phyloP scores from a whole-genome alignment of 2,888 invertebrate species.

The Polietes domitor region DNA sequence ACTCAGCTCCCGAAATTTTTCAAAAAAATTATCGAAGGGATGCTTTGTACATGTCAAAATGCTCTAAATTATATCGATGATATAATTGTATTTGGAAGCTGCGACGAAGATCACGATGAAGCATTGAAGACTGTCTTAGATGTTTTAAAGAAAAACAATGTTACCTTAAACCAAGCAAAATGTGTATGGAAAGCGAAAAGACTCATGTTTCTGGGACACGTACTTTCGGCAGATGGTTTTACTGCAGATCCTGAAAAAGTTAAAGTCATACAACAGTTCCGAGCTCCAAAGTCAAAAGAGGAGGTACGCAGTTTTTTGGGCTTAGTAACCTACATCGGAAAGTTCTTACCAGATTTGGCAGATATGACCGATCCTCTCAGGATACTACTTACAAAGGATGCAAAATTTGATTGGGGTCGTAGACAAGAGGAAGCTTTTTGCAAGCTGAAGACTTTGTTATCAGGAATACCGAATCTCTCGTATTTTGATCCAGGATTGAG shows the following conservation, averaged over 20 bases:
- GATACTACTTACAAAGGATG: conserved; percentile 65
- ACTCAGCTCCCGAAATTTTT: conserved; percentile 71
- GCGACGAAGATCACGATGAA: conserved; percentile 71
- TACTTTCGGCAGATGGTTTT: conserved; percentile 62
- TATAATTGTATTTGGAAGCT: conserved; percentile 70
- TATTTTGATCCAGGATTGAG: conserved; percentile 71
- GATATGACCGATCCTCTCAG: conserved; percentile 56
- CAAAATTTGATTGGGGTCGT: conserved; percentile 70
- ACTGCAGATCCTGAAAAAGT: conserved; percentile 67
- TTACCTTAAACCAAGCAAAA: conserved; percentile 72
- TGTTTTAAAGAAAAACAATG: conserved; percentile 66
- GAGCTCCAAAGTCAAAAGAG: conserved; percentile 70
- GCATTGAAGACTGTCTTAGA: conserved; percentile 65
- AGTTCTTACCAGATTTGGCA: conserved; percentile 60
- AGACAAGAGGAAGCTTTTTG: conserved; percentile 71
- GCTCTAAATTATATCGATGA: conserved; percentile 71
- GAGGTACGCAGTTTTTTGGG: conserved; percentile 75
- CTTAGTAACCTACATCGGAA: conserved; percentile 72
- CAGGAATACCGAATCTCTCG: conserved; percentile 67
- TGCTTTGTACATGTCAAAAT: conserved; percentile 70
- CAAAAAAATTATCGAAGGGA: conserved; percentile 72
- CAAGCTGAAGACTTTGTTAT: conserved; percentile 66
- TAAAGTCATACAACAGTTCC: conserved; percentile 68
- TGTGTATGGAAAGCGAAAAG: conserved; percentile 63
- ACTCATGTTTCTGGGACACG: conserved; percentile 51